Conservation (phyloP, 2,888 invertebrate species). For the Cosmia trapezina region DNA sequence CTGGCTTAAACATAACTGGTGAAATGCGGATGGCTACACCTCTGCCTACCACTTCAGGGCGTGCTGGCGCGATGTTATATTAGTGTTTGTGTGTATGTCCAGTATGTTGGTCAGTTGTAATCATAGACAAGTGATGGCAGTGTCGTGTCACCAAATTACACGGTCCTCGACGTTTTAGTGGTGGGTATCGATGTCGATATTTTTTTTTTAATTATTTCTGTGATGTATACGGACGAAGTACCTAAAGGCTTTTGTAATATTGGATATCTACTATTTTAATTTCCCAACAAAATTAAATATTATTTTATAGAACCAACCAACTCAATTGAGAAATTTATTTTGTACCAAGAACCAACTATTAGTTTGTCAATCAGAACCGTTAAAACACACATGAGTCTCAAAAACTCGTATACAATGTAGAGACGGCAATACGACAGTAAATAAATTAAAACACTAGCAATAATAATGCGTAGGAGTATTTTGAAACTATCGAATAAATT, state of each 20-base stretch:
- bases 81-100: slow-evolving; percentile 16
- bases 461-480: no score
- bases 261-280: background rate
- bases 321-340: no score
- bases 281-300: no score
- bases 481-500: no score
- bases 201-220: background rate
- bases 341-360: background rate
- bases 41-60: background rate
- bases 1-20: no score
- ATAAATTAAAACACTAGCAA: no score
- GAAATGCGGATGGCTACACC: no score
- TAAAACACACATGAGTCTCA: no score
- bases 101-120: slow-evolving; percentile 49
- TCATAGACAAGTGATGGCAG: slow-evolving; percentile 62
- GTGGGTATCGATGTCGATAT: slow-evolving; percentile 58
- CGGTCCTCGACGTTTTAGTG: slow-evolving; percentile 59
- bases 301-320: no score
- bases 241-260: background rate
- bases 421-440: no score
- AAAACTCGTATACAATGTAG: no score
- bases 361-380: no score
- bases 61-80: background rate
- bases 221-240: background rate
- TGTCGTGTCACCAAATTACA: slow-evolving; percentile 77